Evolutionary conservation across 2,888 invertebrate species (phyloP).

Genomic region (Laothoe populi): DNA sequence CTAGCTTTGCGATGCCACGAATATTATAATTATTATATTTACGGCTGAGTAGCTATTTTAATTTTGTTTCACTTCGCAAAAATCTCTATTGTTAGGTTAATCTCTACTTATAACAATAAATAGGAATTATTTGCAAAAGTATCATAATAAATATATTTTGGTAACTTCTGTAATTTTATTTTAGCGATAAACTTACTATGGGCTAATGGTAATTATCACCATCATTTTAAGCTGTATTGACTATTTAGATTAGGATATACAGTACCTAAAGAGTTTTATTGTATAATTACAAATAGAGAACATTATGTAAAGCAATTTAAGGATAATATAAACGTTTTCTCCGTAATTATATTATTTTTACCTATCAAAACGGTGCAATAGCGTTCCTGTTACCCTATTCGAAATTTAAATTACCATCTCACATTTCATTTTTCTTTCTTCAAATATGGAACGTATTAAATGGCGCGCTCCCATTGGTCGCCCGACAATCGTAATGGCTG

Average conservation of each 20-base stretch:
- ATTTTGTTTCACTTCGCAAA: background rate
- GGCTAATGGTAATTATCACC: too few relatives aligned
- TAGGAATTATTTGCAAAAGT: too few relatives aligned
- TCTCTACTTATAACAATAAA: too few relatives aligned
- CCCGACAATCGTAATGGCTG: slow-evolving; percentile 69
- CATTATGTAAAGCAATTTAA: too few relatives aligned
- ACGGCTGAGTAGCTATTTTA: background rate
- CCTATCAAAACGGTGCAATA: slow-evolving; percentile 13
- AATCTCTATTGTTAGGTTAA: too few relatives aligned
- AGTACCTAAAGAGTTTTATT: too few relatives aligned
- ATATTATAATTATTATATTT: background rate
- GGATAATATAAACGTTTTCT: slow-evolving; percentile 11
- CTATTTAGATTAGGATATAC: too few relatives aligned
- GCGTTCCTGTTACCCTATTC: slow-evolving; percentile 43
- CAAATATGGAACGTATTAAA: slow-evolving; percentile 78
- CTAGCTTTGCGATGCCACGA: background rate
- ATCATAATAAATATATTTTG: too few relatives aligned
- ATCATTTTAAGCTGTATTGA: too few relatives aligned
- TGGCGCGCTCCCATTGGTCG: slow-evolving; percentile 72
- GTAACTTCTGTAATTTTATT: too few relatives aligned
- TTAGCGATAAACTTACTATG: too few relatives aligned
- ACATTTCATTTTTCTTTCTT: slow-evolving; percentile 59
- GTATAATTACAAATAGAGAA: too few relatives aligned
- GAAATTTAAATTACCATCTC: slow-evolving; percentile 55
- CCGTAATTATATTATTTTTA: background rate